Evolutionary conservation across 2,797 vertebrate genomes (phyloP).

Genomic region (Acomys russatus): DNA sequence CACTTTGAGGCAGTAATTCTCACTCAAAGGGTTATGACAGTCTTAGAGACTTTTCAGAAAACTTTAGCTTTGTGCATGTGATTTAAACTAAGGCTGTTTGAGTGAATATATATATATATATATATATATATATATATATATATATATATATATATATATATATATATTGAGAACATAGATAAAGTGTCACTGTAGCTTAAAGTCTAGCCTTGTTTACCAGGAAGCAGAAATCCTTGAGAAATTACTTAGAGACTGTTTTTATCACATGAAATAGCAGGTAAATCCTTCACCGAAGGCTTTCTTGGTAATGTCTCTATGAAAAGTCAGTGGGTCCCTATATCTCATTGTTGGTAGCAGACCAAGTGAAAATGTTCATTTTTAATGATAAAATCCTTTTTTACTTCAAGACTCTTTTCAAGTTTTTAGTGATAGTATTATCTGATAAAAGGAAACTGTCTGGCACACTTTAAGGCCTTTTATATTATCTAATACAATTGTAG

Average conservation of each 20-base stretch:
- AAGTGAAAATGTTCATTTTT: neutral
- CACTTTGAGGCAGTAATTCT: neutral
- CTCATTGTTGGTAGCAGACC: neutral
- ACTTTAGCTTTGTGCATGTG: neutral
- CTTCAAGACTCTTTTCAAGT: neutral
- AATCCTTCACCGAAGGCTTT: neutral
- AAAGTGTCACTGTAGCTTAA: neutral
- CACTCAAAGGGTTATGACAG: neutral
- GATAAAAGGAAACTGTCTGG: neutral
- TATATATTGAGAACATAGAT: neutral
- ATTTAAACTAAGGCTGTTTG: neutral
- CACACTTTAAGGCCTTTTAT: neutral
- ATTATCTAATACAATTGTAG: neutral
- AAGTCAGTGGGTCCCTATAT: neutral
- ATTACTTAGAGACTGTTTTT: neutral
- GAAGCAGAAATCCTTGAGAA: neutral
- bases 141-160: neutral
- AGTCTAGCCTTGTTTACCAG: neutral
- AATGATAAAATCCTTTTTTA: neutral
- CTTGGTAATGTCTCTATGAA: neutral
- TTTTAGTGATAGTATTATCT: constrained; percentile 37
- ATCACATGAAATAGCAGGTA: neutral
- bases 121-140: neutral
- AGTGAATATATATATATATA: neutral
- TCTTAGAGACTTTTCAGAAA: neutral